phyloP scores from a whole-genome alignment of 2,113 vertebrate genomes.

The Ceyx cyanopectus region DNA sequence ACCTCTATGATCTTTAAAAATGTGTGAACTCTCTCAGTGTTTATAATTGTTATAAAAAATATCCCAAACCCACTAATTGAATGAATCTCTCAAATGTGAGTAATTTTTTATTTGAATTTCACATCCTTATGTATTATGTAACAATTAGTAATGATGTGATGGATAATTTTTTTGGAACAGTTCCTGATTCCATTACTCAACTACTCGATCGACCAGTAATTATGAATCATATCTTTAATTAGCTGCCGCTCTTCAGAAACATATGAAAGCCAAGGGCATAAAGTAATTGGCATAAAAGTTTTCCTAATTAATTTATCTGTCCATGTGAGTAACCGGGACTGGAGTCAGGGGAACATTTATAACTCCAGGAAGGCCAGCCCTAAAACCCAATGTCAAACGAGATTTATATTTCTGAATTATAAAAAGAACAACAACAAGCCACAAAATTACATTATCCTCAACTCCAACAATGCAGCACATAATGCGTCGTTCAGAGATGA shows the following conservation, averaged over 20 bases:
- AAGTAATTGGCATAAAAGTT: slow-evolving; percentile 94
- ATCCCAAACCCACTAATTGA: slow-evolving; percentile 52
- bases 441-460: slow-evolving; percentile 82
- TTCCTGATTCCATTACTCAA: slow-evolving; percentile 88
- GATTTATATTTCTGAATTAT: slow-evolving; percentile 85
- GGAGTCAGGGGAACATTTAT: slow-evolving; percentile 91
- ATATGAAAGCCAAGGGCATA: slow-evolving; percentile 90
- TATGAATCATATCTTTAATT: slow-evolving; percentile 94
- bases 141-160: slow-evolving; percentile 87
- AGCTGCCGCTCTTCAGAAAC: slow-evolving; percentile 87
- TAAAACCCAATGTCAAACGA: slow-evolving; percentile 81
- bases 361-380: slow-evolving; percentile 84
- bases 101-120: slow-evolving; percentile 83
- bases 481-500: slow-evolving; percentile 78
- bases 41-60: slow-evolving; percentile 75
- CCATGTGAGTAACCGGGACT: slow-evolving; percentile 86
- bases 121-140: slow-evolving; percentile 85
- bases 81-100: slow-evolving; percentile 78
- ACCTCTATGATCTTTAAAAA: slow-evolving; percentile 52
- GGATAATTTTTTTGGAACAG: slow-evolving; percentile 87
- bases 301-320: slow-evolving; percentile 96
- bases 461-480: slow-evolving; percentile 73
- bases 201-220: slow-evolving; percentile 86
- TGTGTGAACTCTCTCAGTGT: slow-evolving; percentile 57
- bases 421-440: slow-evolving; percentile 83